These are phyloP conservation scores for Allolobophora icterica DNA, from an alignment of 2,888 invertebrate species.

Conservation along the genomic window DNA sequence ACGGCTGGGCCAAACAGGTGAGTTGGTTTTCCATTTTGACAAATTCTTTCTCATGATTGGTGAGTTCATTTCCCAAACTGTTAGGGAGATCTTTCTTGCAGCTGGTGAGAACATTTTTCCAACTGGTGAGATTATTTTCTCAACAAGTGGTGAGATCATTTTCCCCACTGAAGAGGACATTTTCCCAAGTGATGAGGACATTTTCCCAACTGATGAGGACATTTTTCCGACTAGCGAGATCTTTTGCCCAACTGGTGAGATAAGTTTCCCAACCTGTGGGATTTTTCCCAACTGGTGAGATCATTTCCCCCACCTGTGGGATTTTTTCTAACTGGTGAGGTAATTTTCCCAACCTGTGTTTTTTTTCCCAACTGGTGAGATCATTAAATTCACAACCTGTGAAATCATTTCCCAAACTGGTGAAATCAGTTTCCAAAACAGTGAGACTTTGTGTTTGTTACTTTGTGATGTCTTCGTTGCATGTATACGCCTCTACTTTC, in stretches of 20 bases:
- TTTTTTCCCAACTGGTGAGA: background rate
- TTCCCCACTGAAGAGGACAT: background rate
- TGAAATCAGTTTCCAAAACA: too few relatives aligned
- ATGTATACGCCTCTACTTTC: too few relatives aligned
- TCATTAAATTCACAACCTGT: too few relatives aligned
- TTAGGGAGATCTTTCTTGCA: background rate
- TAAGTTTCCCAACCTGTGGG: background rate
- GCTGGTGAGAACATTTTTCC: background rate
- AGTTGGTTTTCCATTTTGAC: background rate
- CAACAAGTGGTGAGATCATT: background rate
- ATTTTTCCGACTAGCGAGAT: background rate
- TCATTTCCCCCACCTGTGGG: background rate
- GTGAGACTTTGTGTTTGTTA: too few relatives aligned
- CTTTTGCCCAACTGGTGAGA: background rate
- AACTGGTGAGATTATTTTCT: background rate
- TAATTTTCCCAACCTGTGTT: background rate
- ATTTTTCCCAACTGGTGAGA: background rate
- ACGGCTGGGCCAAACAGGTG: conserved; percentile 11
- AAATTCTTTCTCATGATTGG: background rate
- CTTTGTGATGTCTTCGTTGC: too few relatives aligned
- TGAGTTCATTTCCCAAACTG: background rate
- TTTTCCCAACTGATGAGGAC: background rate
- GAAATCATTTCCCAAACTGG: too few relatives aligned
- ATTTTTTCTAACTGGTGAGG: background rate
- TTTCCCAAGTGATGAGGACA: background rate